Percentiles rank a stretch among this genome's conserved stretches.
Conservation (phyloP, 2,113 vertebrate species). For the Cheilinus undulatus region DNA sequence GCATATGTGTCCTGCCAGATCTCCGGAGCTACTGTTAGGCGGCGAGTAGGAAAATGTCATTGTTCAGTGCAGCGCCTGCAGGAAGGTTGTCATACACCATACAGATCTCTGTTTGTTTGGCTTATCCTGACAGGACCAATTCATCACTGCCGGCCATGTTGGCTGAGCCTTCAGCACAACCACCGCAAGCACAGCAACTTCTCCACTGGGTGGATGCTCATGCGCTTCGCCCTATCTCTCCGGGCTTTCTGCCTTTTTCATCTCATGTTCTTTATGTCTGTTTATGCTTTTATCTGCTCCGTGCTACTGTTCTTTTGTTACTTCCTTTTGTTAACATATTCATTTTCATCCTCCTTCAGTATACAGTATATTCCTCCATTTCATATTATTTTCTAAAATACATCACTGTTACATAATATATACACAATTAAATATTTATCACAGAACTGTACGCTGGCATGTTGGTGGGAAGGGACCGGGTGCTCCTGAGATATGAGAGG, state of each 20-base stretch:
- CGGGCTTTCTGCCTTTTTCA: constrained; percentile 45
- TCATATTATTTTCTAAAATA: constrained; percentile 3
- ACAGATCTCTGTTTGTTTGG: constrained; percentile 73
- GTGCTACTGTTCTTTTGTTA: constrained; percentile 10
- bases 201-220: constrained; percentile 41
- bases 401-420: neutral
- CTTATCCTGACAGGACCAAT: constrained; percentile 71
- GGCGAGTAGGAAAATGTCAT: constrained; percentile 53
- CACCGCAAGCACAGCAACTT: constrained; percentile 58
- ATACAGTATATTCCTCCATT: neutral
- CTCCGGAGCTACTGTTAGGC: constrained; percentile 32
- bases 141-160: constrained; percentile 69
- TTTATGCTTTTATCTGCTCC: constrained; percentile 29
- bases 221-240: constrained; percentile 31
- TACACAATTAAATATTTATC: neutral
- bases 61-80: constrained; percentile 53
- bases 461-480: too few species aligned
- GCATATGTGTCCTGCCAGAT: constrained; percentile 56
- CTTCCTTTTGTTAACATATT: constrained; percentile 1
- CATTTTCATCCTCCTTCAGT: neutral
- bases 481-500: neutral
- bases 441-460: neutral
- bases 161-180: constrained; percentile 59
- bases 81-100: constrained; percentile 60
- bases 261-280: constrained; percentile 41